Base-by-base conservation (phyloP, 2,797 vertebrate genomes). In the Peromyscus nudipes region DNA sequence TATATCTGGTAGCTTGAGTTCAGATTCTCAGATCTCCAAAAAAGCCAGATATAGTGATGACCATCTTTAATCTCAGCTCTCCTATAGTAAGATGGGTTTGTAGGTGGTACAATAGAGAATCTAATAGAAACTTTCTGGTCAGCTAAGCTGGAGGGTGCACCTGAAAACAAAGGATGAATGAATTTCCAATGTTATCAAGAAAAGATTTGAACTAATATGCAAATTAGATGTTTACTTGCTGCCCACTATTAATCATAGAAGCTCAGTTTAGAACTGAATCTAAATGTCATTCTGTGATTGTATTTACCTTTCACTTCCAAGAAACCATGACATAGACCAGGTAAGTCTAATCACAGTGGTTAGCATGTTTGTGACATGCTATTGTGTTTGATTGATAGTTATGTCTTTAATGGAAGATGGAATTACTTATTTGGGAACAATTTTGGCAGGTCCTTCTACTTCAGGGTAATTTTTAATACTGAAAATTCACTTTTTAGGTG, bases 181-280 rank as follows among this genome's bases (percentile, higher is more conserved):
- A 97, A 87, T 93, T 92, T 94, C 46, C 76, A 96, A 89, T 92
- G 12, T 62, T 89, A 84, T 86, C 67, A 91, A 87, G n/a, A 88
- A 96, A 95, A 80, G 94, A 82, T 71, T 23, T 27, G 83, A 87
- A 91, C n/a, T 57, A 40, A 80, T 60, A 87, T 86, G 52, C 21
- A 92, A 95, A 92, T 95, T 76, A 67, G 62, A 64, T 71, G 57
- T 19, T 95, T 95, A 96, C 86, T 94, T 96, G n/a, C 34, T 89
- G 40, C 5, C 55, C 49, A 89, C 29, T 85, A 37, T 90, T 84
- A 77, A 60, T 82, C 55, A 94, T 55, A 43, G 91, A 92, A 91
- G 34, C 43, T 96, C 92, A 69, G 95, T 88, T 89, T 85, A 76
- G 86, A 91, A 83, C 29, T 40, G 29, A 62, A 89, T 27, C 75